Base-by-base conservation (phyloP, 2,113 vertebrate genomes). In the Coracopsis vasa region DNA sequence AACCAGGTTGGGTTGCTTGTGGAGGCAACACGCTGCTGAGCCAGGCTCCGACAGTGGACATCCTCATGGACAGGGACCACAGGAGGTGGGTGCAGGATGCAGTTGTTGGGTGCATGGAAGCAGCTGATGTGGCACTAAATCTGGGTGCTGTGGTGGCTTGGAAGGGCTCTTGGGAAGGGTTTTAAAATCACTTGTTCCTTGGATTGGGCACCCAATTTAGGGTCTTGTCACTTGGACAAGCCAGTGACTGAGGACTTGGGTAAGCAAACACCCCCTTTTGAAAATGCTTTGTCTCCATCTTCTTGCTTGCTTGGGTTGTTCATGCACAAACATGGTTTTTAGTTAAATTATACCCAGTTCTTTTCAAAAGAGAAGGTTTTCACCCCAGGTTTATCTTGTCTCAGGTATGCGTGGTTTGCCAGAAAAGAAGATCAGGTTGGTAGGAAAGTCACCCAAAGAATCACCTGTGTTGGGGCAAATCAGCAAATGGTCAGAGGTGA, bases 351-450 rank as follows among this genome's bases (percentile, higher is more conserved):
- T 77, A 39, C 24, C 44, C 65, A 51, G 13, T 75, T 80, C 44
- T 79, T 94, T 89, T 77, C 51, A 75, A 48, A 67, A 93, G 86
- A 80, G 21, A 35, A 87, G 82, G 51, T 75, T 97, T 92, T 80
- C 67, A 80, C 70, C 48, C 6, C 54, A 16, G 70, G 62, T 89
- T 95, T 89, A n/a, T 61, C 67, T 82, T 11, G 3, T 92, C 94
- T 88, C 83, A 83, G 67, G 85, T 5, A 74, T 86, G 69, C 86
- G 64, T 0, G 0, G 50, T 80, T 94, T n/a, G n/a, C 50, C n/a
- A 42, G 58, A n/a, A 39, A 60, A 29, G 53, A 5, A 4, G 65
- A 78, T 66, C 54, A 70, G 39, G 62, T 84, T 1, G 3, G 8
- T 11, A 39, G 61, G 47, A 42, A 85, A 51, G 44, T 48, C 50